phyloP scores from a whole-genome alignment of 2,888 invertebrate species.

The Microchrysa polita region DNA sequence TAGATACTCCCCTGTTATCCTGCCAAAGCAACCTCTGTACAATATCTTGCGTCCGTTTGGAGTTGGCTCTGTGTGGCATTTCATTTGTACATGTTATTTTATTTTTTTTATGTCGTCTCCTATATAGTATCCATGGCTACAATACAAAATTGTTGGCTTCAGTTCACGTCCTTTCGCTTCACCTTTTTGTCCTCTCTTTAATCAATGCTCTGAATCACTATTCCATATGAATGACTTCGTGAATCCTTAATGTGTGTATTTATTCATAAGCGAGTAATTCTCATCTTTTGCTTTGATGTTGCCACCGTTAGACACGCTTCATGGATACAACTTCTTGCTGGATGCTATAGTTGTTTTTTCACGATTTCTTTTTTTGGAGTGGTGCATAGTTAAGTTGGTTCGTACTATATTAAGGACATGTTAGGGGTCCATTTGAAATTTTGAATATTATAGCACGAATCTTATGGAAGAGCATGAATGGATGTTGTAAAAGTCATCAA shows the following conservation, averaged over 20 bases:
- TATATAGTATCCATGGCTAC: background rate
- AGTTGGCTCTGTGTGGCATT: background rate
- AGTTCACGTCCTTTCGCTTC: background rate
- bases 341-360: too few relatives aligned
- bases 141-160: too few relatives aligned
- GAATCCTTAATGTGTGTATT: conserved; percentile 35
- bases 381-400: too few relatives aligned
- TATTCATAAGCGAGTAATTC: conserved; percentile 25
- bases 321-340: too few relatives aligned
- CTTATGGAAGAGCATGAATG: too few relatives aligned
- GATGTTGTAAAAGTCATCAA: too few relatives aligned
- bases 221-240: conserved; percentile 37
- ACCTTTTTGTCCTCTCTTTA: conserved; percentile 12
- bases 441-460: too few relatives aligned
- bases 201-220: conserved; percentile 36
- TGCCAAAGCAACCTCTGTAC: background rate
- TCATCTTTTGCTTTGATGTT: background rate
- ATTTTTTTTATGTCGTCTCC: background rate
- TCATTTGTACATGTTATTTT: background rate
- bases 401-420: too few relatives aligned
- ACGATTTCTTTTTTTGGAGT: too few relatives aligned
- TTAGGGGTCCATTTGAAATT: too few relatives aligned
- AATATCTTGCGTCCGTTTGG: background rate
- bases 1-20: conserved; percentile 1
- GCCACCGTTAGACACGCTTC: background rate